These are phyloP conservation scores for Gymnarchus niloticus DNA, from an alignment of 2,113 vertebrate species.

Conservation along the genomic window DNA sequence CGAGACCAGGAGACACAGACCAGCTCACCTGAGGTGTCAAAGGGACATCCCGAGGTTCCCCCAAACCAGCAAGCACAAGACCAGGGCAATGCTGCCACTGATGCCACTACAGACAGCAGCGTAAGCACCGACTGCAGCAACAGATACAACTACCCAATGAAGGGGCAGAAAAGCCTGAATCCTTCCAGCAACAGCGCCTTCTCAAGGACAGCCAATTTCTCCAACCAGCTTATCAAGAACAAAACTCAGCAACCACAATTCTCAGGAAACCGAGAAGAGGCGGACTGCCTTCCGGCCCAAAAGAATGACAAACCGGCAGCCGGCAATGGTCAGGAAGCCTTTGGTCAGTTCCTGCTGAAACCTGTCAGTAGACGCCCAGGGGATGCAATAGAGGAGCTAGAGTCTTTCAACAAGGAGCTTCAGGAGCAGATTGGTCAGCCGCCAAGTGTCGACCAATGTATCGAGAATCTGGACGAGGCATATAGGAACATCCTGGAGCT, in stretches of 20 bases:
- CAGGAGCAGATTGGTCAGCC: conserved; percentile 68
- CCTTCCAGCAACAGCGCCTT: conserved; percentile 79
- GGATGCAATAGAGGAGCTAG: conserved; percentile 87
- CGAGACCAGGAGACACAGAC: conserved; percentile 95
- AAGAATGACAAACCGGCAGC: conserved; percentile 52
- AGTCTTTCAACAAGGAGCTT: conserved; percentile 91
- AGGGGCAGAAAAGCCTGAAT: conserved; percentile 72
- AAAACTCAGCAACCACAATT: conserved; percentile 43
- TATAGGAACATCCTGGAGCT: conserved; percentile 41
- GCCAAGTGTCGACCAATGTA: conserved; percentile 39
- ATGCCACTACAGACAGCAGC: conserved; percentile 37
- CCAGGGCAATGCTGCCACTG: conserved; percentile 41
- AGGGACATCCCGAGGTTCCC: conserved; percentile 49
- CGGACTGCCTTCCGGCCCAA: conserved; percentile 36
- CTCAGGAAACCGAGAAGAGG: conserved; percentile 38
- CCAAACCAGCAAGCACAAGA: conserved; percentile 24
- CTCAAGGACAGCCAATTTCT: conserved; percentile 57
- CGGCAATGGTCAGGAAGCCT: conserved; percentile 66
- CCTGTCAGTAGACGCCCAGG: conserved; percentile 87
- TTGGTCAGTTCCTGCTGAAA: conserved; percentile 93
- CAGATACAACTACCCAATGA: conserved; percentile 53
- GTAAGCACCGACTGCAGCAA: conserved; percentile 48
- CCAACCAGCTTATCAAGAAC: conserved; percentile 46
- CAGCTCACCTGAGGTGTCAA: conserved; percentile 64
- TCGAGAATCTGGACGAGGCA: conserved; percentile 41